These are phyloP conservation scores for Odontomyia ornata DNA, from an alignment of 2,888 invertebrate species.

Conservation along the genomic window DNA sequence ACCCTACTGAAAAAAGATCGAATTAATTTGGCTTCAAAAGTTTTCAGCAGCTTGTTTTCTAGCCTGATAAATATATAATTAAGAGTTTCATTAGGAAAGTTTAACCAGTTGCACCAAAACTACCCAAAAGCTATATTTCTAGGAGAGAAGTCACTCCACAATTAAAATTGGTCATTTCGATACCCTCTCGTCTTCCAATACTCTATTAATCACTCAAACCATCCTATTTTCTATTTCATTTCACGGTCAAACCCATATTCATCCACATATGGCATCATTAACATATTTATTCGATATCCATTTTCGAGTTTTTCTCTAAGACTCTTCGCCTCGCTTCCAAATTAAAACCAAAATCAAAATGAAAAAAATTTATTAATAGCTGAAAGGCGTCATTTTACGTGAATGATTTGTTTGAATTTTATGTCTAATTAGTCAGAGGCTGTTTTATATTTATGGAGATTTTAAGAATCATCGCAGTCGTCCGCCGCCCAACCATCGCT, in stretches of 20 bases:
- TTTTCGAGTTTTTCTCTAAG: background rate
- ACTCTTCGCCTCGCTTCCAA: background rate
- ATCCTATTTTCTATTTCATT: background rate
- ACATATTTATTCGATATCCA: constrained; percentile 1
- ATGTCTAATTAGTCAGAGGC: constrained; percentile 50
- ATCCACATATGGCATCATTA: background rate
- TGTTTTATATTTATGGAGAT: constrained; percentile 36
- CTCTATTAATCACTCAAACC: background rate
- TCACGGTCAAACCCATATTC: background rate
- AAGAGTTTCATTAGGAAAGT: no score
- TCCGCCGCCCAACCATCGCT: background rate
- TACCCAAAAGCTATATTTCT: no score
- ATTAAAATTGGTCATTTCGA: no score
- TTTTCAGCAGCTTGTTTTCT: no score
- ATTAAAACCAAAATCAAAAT: background rate
- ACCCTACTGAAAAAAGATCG: no score
- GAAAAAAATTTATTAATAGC: constrained; percentile 35
- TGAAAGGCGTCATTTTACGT: constrained; percentile 46
- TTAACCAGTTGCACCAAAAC: no score
- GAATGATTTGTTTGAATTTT: constrained; percentile 49
- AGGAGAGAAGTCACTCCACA: no score
- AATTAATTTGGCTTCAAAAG: no score
- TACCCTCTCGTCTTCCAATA: no score
- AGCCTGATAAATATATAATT: no score
- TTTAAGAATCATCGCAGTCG: background rate